These are phyloP conservation scores for Agriopis marginaria DNA, from an alignment of 2,888 invertebrate species.

Conservation along the genomic window DNA sequence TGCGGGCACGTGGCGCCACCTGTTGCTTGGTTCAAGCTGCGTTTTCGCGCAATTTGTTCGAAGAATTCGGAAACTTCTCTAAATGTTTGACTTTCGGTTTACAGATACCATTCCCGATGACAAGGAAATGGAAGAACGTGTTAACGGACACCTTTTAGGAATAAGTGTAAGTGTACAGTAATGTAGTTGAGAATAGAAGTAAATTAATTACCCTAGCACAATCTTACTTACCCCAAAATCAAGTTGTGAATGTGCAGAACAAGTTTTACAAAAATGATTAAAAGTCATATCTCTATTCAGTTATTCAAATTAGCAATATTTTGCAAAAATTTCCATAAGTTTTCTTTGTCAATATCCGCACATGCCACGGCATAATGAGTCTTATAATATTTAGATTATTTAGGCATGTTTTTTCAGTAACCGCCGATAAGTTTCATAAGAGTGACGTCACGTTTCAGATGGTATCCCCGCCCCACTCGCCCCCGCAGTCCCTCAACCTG, in stretches of 20 bases:
- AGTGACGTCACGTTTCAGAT: conserved; percentile 62
- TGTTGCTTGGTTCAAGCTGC: conserved; percentile 27
- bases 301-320: conserved; percentile 1
- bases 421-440: conserved; percentile 11
- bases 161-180: conserved; percentile 73
- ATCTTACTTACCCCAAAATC: too few species aligned
- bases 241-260: too few species aligned
- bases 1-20: conserved; percentile 46
- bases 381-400: conserved; percentile 1
- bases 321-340: not conserved
- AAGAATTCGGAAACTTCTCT: conserved; percentile 20
- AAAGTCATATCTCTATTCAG: not conserved
- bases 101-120: conserved; percentile 72
- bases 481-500: conserved; percentile 74
- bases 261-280: too few species aligned
- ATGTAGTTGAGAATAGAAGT: too few species aligned
- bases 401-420: conserved; percentile 1
- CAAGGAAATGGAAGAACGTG: conserved; percentile 69
- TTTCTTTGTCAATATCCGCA: not conserved
- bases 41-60: conserved; percentile 23
- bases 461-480: conserved; percentile 69
- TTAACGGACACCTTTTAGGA: conserved; percentile 78
- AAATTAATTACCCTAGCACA: too few species aligned
- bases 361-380: not conserved
- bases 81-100: conserved; percentile 43